Conservation (phyloP, 2,888 invertebrate genomes). For the Pseudococcus jackbeardsleyi region DNA sequence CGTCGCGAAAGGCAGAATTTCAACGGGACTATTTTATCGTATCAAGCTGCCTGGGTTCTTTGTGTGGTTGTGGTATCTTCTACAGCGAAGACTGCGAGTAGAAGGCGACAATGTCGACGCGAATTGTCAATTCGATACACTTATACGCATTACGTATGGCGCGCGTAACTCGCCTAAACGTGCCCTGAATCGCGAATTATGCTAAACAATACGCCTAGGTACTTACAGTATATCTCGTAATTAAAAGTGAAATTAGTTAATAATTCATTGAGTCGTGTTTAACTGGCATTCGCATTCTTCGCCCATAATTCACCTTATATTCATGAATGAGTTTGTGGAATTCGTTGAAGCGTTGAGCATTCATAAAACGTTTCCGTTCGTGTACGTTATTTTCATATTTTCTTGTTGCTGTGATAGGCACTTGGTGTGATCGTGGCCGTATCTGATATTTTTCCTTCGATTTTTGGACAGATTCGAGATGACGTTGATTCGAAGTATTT, state of each 20-base stretch:
- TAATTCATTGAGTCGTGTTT: constrained; percentile 16
- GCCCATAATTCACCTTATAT: background rate
- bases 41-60: too few relatives aligned
- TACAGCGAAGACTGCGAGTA: too few relatives aligned
- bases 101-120: background rate
- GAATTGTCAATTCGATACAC: background rate
- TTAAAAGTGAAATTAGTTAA: constrained; percentile 45
- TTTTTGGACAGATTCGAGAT: too few relatives aligned
- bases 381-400: background rate
- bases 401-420: background rate
- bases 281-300: constrained; percentile 21
- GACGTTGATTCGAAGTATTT: too few relatives aligned
- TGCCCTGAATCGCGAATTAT: background rate
- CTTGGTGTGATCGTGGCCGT: background rate
- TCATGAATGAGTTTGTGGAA: constrained; percentile 1
- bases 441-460: too few relatives aligned
- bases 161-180: background rate
- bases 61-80: too few relatives aligned
- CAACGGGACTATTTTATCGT: too few relatives aligned
- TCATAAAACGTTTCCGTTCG: background rate
- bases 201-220: background rate
- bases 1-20: too few relatives aligned
- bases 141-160: background rate
- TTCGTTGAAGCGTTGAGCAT: background rate
- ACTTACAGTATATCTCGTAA: background rate